Percentiles rank a stretch among this genome's conserved stretches.
phyloP scores from a whole-genome alignment of 2,797 vertebrate genomes.

The Etheostoma nigrum region DNA sequence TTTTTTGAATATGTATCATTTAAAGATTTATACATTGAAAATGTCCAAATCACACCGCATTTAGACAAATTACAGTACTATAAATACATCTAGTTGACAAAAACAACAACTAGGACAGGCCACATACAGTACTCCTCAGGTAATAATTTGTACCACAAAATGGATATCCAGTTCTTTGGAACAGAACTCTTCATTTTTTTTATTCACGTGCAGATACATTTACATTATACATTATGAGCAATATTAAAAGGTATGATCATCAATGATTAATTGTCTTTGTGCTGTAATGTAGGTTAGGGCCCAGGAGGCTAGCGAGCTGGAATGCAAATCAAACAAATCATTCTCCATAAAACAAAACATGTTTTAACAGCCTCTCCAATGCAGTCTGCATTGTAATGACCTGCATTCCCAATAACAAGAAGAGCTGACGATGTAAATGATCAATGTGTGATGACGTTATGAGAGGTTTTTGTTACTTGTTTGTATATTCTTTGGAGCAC shows the following conservation, averaged over 20 bases:
- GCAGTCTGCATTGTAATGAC: slow-evolving; percentile 54
- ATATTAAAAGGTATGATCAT: slow-evolving; percentile 83
- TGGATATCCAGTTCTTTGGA: slow-evolving; percentile 23
- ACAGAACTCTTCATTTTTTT: slow-evolving; percentile 57
- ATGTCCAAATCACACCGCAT: not conserved
- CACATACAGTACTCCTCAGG: not conserved
- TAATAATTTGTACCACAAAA: not conserved
- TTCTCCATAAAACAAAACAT: slow-evolving; percentile 71
- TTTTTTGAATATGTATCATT: not conserved
- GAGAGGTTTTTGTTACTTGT: slow-evolving; percentile 35
- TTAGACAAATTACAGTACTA: not conserved
- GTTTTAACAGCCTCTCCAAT: slow-evolving; percentile 56
- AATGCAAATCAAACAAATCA: slow-evolving; percentile 81
- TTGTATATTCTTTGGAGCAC: slow-evolving; percentile 39
- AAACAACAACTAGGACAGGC: not conserved
- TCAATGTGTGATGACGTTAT: slow-evolving; percentile 40
- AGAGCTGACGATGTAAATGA: slow-evolving; percentile 39
- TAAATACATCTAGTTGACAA: not conserved
- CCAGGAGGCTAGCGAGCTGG: slow-evolving; percentile 65
- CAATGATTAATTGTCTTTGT: slow-evolving; percentile 85
- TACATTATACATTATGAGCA: slow-evolving; percentile 72
- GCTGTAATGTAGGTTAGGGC: slow-evolving; percentile 84
- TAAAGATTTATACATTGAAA: not conserved
- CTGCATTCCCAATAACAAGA: slow-evolving; percentile 47
- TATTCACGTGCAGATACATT: slow-evolving; percentile 61